Evolutionary conservation across 1,140 invertebrate genomes (phyloP), one percentile per base, ranked within the genome.

Genomic region (Bradysia coprophila): DNA sequence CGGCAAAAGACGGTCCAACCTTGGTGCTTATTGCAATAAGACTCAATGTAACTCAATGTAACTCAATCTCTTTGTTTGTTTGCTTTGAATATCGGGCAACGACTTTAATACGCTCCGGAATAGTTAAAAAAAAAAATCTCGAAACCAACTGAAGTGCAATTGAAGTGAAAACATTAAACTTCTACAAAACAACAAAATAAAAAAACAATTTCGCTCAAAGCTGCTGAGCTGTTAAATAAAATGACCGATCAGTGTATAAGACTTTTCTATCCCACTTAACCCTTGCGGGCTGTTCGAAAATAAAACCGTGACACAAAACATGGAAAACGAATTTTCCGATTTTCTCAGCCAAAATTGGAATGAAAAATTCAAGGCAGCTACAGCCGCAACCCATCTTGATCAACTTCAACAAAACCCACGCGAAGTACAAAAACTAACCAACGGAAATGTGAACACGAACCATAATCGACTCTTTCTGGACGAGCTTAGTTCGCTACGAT

Each of bases 311-410:
- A n/a, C n/a, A n/a, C n/a, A n/a, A 28, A 28, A 28, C 21, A 43
- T 43, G 43, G 43, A 43, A 21, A 43, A 38, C 36, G 43, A 43
- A 19, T 43, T 43, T 32, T 16, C 43, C 2, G 37, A 43, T 24
- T 43, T 39, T 40, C 40, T 43, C 20, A 43, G 24, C 40, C 43
- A 43, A 40, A 43, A 38, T 40, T 43, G 43, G 43, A 33, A 39
- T 39, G 38, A 39, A 4, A 39, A 39, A 13, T 22, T 18, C 23
- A 39, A 23, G 31, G 20, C 33, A 20, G 33, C 32, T n/a, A 13
- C 33, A 13, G 19, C 41, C 11, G n/a, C 41, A 21, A 21, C 41
- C 32, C 20, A 24, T 41, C 23, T n/a, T 31, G 18, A 23, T 36
- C 42, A 22, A 18, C 42, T 6, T 3, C 42, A 28, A 43, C 32